Percentiles rank a stretch among this genome's conserved stretches.
Conservation (phyloP, 1,140 invertebrate species). For the Oscheius sp. region DNA sequence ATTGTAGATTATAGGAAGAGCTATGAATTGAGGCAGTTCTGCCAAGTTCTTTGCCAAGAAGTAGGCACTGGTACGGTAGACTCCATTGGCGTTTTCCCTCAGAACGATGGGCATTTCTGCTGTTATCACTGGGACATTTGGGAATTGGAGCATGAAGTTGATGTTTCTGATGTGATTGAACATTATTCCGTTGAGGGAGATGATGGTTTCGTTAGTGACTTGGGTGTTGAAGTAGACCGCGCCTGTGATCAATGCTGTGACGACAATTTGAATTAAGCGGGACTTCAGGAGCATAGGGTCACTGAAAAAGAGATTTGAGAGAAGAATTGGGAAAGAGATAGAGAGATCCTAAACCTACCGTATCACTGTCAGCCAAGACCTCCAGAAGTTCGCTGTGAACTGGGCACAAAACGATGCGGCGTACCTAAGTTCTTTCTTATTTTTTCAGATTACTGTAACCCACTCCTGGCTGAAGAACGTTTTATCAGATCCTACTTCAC, state of each 20-base stretch:
- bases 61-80: conserved; percentile 88
- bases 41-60: conserved; percentile 76
- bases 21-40: conserved; percentile 64
- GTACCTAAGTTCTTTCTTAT: conserved; percentile 24
- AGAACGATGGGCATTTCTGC: conserved; percentile 87
- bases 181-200: conserved; percentile 90
- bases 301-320: conserved; percentile 68
- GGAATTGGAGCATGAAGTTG: conserved; percentile 68
- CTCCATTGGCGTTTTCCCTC: conserved; percentile 82
- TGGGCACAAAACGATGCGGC: conserved; percentile 65
- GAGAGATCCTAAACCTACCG: too few relatives aligned
- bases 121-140: conserved; percentile 50
- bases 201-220: conserved; percentile 80
- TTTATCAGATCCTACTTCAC: conserved; percentile 3
- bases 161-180: conserved; percentile 70
- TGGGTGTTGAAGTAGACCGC: conserved; percentile 82
- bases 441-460: conserved; percentile 1
- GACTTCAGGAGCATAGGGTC: background rate
- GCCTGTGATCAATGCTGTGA: conserved; percentile 68
- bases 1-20: conserved; percentile 79
- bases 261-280: conserved; percentile 32
- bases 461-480: conserved; percentile 66
- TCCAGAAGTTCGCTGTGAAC: conserved; percentile 82
- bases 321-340: conserved; percentile 79
- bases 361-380: conserved; percentile 80